phyloP scores from a whole-genome alignment of 2,797 vertebrate genomes.

The Ibycter americanus region DNA sequence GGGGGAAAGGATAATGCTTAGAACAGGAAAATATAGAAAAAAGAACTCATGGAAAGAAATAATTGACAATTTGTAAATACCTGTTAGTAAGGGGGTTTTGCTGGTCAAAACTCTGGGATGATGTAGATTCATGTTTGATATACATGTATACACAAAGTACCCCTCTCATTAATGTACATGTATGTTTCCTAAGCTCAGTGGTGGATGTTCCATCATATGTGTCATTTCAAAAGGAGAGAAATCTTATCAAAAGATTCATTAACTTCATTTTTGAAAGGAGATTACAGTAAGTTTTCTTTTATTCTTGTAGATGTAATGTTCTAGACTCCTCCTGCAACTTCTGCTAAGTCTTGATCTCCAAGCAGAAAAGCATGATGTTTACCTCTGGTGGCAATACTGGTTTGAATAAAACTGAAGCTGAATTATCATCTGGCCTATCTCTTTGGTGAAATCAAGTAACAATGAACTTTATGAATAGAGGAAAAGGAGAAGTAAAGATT shows the following conservation, averaged over 20 bases:
- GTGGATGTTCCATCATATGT: neutral
- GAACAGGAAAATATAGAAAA: neutral
- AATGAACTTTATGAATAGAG: neutral
- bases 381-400: neutral
- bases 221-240: neutral
- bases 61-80: neutral
- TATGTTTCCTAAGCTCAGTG: neutral
- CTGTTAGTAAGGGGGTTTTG: neutral
- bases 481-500: neutral
- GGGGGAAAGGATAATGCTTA: neutral
- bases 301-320: neutral
- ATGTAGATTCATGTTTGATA: neutral
- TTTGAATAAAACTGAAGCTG: neutral
- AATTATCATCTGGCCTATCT: neutral
- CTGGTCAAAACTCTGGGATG: neutral
- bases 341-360: neutral
- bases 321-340: neutral
- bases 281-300: neutral
- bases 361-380: neutral
- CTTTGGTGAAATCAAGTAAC: neutral
- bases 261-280: neutral
- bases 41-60: neutral
- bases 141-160: neutral
- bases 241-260: neutral
- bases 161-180: accelerated